Evolutionary conservation across 2,888 invertebrate genomes (phyloP).

Genomic region (Pammene fasciana): DNA sequence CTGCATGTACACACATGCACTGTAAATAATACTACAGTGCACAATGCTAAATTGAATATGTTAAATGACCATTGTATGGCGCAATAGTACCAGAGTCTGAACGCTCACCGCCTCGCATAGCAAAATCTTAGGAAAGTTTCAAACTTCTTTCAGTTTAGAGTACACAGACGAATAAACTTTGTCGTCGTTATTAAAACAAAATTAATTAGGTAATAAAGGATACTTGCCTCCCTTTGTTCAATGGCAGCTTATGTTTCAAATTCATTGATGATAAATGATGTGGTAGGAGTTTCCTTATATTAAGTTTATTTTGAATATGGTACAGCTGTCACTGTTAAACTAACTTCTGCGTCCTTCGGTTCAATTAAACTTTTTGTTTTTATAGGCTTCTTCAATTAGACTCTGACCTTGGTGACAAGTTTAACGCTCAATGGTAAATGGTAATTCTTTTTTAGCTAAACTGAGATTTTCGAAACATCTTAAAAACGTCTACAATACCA

Average conservation of each 20-base stretch:
- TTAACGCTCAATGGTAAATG: no score
- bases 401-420: background rate
- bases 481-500: no score
- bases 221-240: constrained; percentile 28
- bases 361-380: background rate
- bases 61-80: no score
- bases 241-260: constrained; percentile 28
- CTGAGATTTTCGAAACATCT: no score
- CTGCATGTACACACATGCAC: no score
- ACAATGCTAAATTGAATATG: no score
- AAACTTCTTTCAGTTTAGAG: constrained; percentile 54
- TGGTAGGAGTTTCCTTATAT: constrained; percentile 1
- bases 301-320: constrained; percentile 2
- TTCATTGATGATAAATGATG: constrained; percentile 37
- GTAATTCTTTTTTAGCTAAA: no score
- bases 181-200: constrained; percentile 51
- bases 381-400: background rate
- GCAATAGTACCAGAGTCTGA: constrained; percentile 34
- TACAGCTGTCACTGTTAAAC: background rate
- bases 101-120: constrained; percentile 45
- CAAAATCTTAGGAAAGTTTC: constrained; percentile 53
- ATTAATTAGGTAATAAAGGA: constrained; percentile 51
- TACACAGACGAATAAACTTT: constrained; percentile 50
- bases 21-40: no score
- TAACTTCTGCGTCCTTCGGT: background rate